Evolutionary conservation across 2,113 vertebrate genomes (phyloP).

Genomic region (Python bivittatus): DNA sequence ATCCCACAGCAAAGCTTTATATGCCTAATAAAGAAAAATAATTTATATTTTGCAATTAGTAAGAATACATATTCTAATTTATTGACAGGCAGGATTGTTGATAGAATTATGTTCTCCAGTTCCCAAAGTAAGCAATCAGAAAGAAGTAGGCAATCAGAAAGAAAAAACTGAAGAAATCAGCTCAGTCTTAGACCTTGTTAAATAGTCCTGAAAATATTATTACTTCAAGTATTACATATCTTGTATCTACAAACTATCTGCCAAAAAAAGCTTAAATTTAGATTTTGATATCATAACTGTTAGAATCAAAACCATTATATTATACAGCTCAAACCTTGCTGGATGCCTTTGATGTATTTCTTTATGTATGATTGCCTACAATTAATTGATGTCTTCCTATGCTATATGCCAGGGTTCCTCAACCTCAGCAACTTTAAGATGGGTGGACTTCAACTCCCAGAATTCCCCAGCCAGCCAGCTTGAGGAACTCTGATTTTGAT

Average conservation of each 20-base stretch:
- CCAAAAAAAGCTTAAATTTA: slow-evolving; percentile 20
- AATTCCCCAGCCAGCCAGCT: too few species aligned
- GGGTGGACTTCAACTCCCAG: too few species aligned
- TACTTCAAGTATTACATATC: slow-evolving; percentile 28
- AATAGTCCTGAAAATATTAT: slow-evolving; percentile 50
- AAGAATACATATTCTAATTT: slow-evolving; percentile 70
- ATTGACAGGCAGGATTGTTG: slow-evolving; percentile 64
- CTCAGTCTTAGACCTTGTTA: slow-evolving; percentile 48
- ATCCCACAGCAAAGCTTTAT: slow-evolving; percentile 46
- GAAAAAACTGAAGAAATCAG: slow-evolving; percentile 48
- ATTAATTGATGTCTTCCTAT: neutral
- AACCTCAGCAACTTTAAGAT: too few species aligned
- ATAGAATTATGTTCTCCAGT: slow-evolving; percentile 59
- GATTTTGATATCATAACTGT: neutral
- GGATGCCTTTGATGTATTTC: neutral
- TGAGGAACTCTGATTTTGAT: too few species aligned
- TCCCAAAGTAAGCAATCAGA: slow-evolving; percentile 53
- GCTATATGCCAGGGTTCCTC: too few species aligned
- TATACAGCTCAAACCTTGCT: neutral
- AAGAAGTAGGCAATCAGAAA: slow-evolving; percentile 57
- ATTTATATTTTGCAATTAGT: slow-evolving; percentile 55
- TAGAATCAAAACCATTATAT: neutral
- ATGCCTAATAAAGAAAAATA: slow-evolving; percentile 49
- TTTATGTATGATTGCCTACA: neutral
- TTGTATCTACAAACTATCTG: slow-evolving; percentile 31